Evolutionary conservation across 2,113 vertebrate genomes (phyloP).

Genomic region (Poeciliopsis occidentalis): DNA sequence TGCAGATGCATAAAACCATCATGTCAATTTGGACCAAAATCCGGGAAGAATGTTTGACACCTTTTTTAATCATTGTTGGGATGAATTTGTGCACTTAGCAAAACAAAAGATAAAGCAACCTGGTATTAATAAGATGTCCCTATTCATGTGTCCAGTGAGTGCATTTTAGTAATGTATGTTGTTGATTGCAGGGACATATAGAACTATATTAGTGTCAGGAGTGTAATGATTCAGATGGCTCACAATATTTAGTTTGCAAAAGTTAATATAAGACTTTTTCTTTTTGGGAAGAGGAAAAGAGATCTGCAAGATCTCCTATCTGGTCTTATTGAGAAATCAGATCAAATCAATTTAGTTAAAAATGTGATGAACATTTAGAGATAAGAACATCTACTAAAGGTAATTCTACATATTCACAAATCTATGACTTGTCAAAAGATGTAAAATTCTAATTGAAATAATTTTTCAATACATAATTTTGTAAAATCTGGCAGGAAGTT

Average conservation of each 20-base stretch:
- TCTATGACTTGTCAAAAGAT: background rate
- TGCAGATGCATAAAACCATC: too few species aligned
- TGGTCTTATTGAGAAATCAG: background rate
- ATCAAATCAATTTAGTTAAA: background rate
- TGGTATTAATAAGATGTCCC: background rate
- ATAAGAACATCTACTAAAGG: background rate
- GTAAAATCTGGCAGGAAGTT: background rate
- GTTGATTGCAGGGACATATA: background rate
- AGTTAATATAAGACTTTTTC: background rate
- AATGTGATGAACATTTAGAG: background rate
- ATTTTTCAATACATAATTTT: background rate
- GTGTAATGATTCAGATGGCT: background rate
- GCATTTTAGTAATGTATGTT: background rate
- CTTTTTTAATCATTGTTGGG: background rate
- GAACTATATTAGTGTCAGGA: background rate
- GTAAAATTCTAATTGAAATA: background rate
- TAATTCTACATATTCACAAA: background rate
- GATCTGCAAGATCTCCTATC: background rate
- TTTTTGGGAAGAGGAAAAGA: background rate
- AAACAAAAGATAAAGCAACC: background rate
- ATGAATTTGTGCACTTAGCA: background rate
- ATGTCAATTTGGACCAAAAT: background rate
- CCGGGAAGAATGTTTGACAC: background rate
- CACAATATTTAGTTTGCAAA: background rate
- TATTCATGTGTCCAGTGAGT: background rate